Evolutionary conservation across 2,113 vertebrate species (phyloP).

Genomic region (Oophaga pumilio): DNA sequence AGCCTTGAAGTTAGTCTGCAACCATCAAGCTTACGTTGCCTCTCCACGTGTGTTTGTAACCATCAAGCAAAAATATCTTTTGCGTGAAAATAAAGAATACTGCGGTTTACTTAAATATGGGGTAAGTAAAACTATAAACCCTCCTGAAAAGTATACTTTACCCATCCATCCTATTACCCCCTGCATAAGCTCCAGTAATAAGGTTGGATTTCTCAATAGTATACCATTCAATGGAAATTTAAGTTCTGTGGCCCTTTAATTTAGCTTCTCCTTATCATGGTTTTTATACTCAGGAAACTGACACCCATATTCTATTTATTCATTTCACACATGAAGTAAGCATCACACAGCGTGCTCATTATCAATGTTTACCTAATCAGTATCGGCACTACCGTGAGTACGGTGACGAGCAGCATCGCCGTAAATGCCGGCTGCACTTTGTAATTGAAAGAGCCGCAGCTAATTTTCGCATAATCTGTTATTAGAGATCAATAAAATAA

Average conservation of each 20-base stretch:
- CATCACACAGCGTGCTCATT: neutral
- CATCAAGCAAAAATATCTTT: no score
- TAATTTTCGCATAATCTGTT: slow-evolving; percentile 2
- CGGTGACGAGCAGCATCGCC: neutral
- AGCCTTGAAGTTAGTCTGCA: no score
- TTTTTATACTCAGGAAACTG: neutral
- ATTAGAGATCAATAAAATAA: slow-evolving; percentile 23
- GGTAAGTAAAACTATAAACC: no score
- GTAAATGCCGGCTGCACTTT: neutral
- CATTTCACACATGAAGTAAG: slow-evolving; percentile 23
- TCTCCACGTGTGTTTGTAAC: no score
- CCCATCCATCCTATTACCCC: no score
- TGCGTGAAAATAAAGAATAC: no score
- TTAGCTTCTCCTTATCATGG: neutral
- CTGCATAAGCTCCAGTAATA: no score
- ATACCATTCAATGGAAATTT: neutral
- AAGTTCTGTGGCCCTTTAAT: neutral
- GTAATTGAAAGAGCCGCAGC: neutral
- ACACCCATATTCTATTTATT: slow-evolving; percentile 31
- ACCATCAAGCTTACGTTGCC: no score
- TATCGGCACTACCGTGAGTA: neutral
- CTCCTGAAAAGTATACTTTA: no score
- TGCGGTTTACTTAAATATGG: no score
- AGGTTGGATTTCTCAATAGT: neutral
- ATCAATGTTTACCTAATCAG: slow-evolving; percentile 37